Base-by-base conservation (phyloP, 2,888 invertebrate species). In the Polymixis flavicincta region DNA sequence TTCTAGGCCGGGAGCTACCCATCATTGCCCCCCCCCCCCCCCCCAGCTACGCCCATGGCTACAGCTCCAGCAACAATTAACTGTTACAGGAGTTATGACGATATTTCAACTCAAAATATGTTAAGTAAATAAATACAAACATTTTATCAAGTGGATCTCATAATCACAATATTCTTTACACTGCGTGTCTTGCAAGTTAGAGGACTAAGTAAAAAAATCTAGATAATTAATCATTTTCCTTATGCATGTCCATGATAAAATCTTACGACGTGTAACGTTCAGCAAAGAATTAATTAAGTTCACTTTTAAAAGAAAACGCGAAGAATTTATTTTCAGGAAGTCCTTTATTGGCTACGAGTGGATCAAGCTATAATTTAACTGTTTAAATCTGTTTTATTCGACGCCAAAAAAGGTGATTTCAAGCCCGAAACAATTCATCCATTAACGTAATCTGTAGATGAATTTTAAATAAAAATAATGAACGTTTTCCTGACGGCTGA, bases 401-500 rank as follows among this genome's bases (percentile, higher is more conserved):
- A 25, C n/a, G 32, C 42, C 42, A 65, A 71, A 76, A 71, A 74
- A 76, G 64, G 76, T 74, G 74, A 64, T 71, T 78, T 80, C 60
- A 37, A 73, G 54, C 61, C 54, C 48, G 19, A 74, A 69, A 66
- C 74, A 70, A 82, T 76, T 73, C 52, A 74, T 79, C 67, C 67
- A 84, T 76, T 84, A 80, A 65, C 52, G 65, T 75, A 75, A 80
- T 73, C 83, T 73, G 54, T 65, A 67, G 70, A 74, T 78, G 74
- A 74, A 77, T 82, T 72, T 77, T 28, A 74, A 80, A 84, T 79
- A 76, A 69, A 85, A 81, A 70, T 68, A 80, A 78, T 76, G 65
- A 54, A 73, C 52, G 37, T 65, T 74, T 60, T 64, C 63, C 65
- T 74, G 76, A 74, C 66, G 59, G 63, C 69, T 74, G 52, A 63